Evolutionary conservation across 2,888 invertebrate species (phyloP).

Genomic region (Amblyteles armatorius): DNA sequence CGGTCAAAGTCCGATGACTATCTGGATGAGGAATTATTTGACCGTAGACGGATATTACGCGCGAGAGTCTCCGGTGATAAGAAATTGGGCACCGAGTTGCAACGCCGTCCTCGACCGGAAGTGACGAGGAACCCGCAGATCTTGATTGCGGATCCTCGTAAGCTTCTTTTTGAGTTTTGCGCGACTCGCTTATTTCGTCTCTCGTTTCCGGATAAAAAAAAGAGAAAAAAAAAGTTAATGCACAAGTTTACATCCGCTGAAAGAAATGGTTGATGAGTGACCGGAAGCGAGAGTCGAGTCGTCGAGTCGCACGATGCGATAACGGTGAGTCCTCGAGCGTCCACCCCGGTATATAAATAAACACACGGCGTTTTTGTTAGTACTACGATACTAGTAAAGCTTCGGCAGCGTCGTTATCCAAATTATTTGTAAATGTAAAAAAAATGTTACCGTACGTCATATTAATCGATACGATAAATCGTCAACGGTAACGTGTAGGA

Average conservation of each 20-base stretch:
- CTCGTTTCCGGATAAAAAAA: not conserved
- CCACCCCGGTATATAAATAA: slow-evolving; percentile 57
- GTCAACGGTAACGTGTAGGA: slow-evolving; percentile 57
- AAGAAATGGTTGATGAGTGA: not conserved
- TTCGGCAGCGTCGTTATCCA: slow-evolving; percentile 78
- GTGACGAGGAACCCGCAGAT: slow-evolving; percentile 27
- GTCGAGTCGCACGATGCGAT: slow-evolving; percentile 38
- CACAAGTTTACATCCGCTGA: not conserved
- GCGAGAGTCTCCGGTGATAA: slow-evolving; percentile 4
- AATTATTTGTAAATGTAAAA: slow-evolving; percentile 60
- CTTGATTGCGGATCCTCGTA: slow-evolving; percentile 16
- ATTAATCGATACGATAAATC: slow-evolving; percentile 55
- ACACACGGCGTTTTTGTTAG: slow-evolving; percentile 79
- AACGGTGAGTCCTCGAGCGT: slow-evolving; percentile 39
- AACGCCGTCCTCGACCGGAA: slow-evolving; percentile 40
- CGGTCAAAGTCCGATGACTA: not conserved
- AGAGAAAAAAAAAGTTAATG: not conserved
- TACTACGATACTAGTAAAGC: slow-evolving; percentile 80
- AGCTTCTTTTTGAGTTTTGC: slow-evolving; percentile 17
- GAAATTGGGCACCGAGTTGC: slow-evolving; percentile 42
- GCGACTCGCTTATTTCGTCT: slow-evolving; percentile 20
- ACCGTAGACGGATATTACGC: not conserved
- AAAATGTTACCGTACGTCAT: slow-evolving; percentile 49
- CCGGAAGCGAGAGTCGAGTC: slow-evolving; percentile 33
- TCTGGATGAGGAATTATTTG: not conserved